Evolutionary conservation across 2,113 vertebrate species (phyloP).

Genomic region (Telmatochromis brachygnathus): DNA sequence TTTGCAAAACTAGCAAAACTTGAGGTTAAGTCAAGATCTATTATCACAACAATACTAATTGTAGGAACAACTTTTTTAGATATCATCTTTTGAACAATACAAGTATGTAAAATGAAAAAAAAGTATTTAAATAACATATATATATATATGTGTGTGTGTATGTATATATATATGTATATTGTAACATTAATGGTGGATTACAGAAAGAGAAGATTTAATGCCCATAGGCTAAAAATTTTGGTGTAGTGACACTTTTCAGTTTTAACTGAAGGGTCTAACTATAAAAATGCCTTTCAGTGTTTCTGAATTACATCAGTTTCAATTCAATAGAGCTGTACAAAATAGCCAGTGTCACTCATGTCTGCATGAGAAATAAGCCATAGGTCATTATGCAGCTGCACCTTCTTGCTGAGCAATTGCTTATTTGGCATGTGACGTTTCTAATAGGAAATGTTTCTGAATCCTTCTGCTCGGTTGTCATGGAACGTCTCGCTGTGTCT

Average conservation of each 20-base stretch:
- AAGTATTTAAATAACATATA: background rate
- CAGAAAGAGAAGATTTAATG: background rate
- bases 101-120: background rate
- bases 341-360: background rate
- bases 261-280: background rate
- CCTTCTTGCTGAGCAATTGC: background rate
- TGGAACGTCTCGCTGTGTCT: slow-evolving; percentile 51
- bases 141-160: rapidly evolving
- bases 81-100: background rate
- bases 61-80: background rate
- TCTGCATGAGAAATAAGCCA: slow-evolving; percentile 11
- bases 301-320: background rate
- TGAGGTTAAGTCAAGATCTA: background rate
- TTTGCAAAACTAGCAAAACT: background rate
- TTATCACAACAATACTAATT: background rate
- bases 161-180: background rate
- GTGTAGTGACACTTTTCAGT: background rate
- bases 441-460: slow-evolving; percentile 31
- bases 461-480: slow-evolving; percentile 52
- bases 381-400: slow-evolving; percentile 30
- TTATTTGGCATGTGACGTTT: slow-evolving; percentile 10
- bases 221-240: background rate
- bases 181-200: background rate
- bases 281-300: background rate
- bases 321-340: background rate